Conservation (phyloP, 2,797 vertebrate species). For the Scarus forsteni region DNA sequence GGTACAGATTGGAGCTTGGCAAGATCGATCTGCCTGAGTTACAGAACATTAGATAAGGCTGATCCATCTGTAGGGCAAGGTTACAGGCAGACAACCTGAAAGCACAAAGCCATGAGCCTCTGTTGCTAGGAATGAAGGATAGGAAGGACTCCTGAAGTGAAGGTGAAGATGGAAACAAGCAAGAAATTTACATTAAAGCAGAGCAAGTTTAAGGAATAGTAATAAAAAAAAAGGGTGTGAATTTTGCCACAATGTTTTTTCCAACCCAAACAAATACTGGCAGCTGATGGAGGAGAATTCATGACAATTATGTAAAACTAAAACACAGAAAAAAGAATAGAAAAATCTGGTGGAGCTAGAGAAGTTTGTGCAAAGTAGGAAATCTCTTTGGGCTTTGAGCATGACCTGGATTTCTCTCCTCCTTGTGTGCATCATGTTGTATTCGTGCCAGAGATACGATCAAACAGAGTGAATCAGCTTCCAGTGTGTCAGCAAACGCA, state of each 20-base stretch:
- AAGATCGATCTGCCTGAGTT: too few relatives aligned
- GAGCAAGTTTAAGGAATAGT: background rate
- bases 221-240: slow-evolving; percentile 11
- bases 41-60: too few relatives aligned
- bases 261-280: slow-evolving; percentile 22
- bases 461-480: slow-evolving; percentile 71
- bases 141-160: background rate
- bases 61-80: too few relatives aligned
- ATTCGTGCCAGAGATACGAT: slow-evolving; percentile 67
- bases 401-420: slow-evolving; percentile 76
- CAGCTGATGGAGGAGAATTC: slow-evolving; percentile 14
- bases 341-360: slow-evolving; percentile 44
- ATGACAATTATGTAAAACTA: slow-evolving; percentile 53
- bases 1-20: too few relatives aligned
- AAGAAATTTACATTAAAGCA: background rate
- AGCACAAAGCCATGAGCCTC: too few relatives aligned
- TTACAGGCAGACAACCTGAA: too few relatives aligned
- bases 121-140: too few relatives aligned
- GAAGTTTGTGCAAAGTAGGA: slow-evolving; percentile 55
- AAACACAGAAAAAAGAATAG: background rate
- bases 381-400: slow-evolving; percentile 59
- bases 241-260: slow-evolving; percentile 43
- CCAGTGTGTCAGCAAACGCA: slow-evolving; percentile 56
- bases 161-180: background rate
- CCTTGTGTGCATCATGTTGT: slow-evolving; percentile 68